Conservation (phyloP, 2,888 invertebrate genomes). For the Agrilus biguttatus region DNA sequence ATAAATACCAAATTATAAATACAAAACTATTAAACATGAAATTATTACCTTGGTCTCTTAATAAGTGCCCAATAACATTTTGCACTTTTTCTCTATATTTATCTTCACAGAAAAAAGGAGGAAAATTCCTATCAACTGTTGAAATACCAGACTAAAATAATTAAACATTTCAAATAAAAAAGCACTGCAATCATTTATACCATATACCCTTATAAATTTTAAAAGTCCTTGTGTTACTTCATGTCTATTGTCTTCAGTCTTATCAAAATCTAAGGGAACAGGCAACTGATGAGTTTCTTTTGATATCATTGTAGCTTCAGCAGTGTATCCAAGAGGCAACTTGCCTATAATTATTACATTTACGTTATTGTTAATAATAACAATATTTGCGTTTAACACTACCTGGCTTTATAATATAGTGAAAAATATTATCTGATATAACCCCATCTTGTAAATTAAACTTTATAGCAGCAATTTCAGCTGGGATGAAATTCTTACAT, state of each 20-base stretch:
- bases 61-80: conserved; percentile 19
- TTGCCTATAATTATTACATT: conserved; percentile 9
- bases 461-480: conserved; percentile 35
- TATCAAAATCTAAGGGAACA: conserved; percentile 20
- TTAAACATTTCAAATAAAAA: background rate
- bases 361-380: background rate
- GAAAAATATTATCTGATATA: conserved; percentile 24
- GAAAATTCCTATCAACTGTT: conserved; percentile 9
- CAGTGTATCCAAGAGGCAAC: conserved; percentile 30
- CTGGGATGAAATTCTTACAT: conserved; percentile 30
- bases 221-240: conserved; percentile 26
- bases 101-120: conserved; percentile 31
- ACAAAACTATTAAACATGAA: conserved; percentile 15
- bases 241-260: conserved; percentile 15
- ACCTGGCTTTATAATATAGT: conserved; percentile 32
- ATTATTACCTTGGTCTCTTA: conserved; percentile 8
- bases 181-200: too few species aligned
- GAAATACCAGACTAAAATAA: background rate
- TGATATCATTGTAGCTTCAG: conserved; percentile 26
- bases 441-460: conserved; percentile 34
- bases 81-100: conserved; percentile 22
- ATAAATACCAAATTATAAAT: conserved; percentile 20
- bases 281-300: conserved; percentile 32
- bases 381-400: background rate
- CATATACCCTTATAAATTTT: conserved; percentile 21